A percentile compares a stretch with the other conserved stretches of the same genome.
Conservation (phyloP, 2,113 vertebrate genomes). For the Platichthys flesus region DNA sequence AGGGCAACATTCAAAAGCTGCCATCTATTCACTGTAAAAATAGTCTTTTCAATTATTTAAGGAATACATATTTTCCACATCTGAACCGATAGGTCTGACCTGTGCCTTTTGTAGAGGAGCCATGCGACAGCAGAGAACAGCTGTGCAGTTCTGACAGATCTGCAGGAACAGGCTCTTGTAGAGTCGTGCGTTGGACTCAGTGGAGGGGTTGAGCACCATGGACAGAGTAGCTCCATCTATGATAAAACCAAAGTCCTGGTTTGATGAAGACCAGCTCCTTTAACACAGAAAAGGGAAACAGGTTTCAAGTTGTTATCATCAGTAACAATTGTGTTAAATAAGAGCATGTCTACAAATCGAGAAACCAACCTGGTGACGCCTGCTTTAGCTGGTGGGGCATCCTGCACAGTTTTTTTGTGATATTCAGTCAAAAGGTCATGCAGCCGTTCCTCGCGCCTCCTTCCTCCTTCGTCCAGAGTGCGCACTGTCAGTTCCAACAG, state of each 20-base stretch:
- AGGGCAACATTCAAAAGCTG: not conserved
- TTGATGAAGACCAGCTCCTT: constrained; percentile 87
- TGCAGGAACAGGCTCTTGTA: constrained; percentile 96
- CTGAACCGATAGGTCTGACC: constrained; percentile 76
- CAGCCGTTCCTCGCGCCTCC: constrained; percentile 86
- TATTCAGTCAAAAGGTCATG: constrained; percentile 92
- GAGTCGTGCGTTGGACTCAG: constrained; percentile 84
- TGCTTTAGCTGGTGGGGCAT: constrained; percentile 82
- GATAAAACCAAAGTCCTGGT: constrained; percentile 93
- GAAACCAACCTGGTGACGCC: constrained; percentile 86
- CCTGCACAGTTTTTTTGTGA: constrained; percentile 90
- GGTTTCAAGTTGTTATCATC: not conserved
- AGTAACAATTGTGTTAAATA: not conserved
- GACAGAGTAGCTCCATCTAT: constrained; percentile 94
- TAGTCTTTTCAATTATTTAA: not conserved
- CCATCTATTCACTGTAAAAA: not conserved
- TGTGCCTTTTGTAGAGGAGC: constrained; percentile 97
- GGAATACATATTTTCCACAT: not conserved
- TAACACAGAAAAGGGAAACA: constrained; percentile 13
- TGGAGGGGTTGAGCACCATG: constrained; percentile 89
- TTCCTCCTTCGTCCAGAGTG: constrained; percentile 82
- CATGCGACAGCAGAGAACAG: constrained; percentile 97
- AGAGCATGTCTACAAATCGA: not conserved
- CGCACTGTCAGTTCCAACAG: constrained; percentile 91
- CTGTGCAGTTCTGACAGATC: constrained; percentile 94